Conservation (phyloP, 1,140 invertebrate genomes). For the Aphelenchoides fujianensis region DNA sequence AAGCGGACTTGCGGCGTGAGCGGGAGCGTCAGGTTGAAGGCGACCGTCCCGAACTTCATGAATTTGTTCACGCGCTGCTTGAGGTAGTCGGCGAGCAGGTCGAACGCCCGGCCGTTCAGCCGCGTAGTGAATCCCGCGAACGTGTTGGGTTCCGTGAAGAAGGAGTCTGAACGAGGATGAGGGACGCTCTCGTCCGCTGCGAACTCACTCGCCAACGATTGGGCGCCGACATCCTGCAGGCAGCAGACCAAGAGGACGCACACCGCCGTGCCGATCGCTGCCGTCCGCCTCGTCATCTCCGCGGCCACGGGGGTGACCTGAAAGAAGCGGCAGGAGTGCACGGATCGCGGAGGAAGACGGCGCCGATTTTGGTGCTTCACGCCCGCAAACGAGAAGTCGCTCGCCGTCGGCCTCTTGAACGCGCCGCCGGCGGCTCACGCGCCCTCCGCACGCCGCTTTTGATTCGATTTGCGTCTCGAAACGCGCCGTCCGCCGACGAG, state of each 20-base stretch:
- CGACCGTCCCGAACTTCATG: slow-evolving; percentile 53
- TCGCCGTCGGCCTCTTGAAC: too few relatives aligned
- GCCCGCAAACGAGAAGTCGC: background rate
- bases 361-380: background rate
- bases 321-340: background rate
- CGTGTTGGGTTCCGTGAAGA: slow-evolving; percentile 45
- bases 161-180: slow-evolving; percentile 30
- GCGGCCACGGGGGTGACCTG: background rate
- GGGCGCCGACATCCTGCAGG: background rate
- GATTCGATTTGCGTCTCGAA: too few relatives aligned
- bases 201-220: slow-evolving; percentile 14
- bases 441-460: too few relatives aligned
- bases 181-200: background rate
- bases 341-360: background rate
- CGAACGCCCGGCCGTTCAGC: slow-evolving; percentile 33
- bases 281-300: background rate
- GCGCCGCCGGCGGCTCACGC: too few relatives aligned
- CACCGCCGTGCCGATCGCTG: background rate
- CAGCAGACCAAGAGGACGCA: background rate
- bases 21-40: slow-evolving; percentile 53
- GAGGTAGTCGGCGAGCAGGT: slow-evolving; percentile 21
- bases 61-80: slow-evolving; percentile 56
- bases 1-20: slow-evolving; percentile 41
- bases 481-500: too few relatives aligned
- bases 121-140: slow-evolving; percentile 41